Percentiles rank a stretch among this genome's conserved stretches.
phyloP scores from a whole-genome alignment of 1,140 invertebrate genomes.

The Trachymyrmex cornetzi region DNA sequence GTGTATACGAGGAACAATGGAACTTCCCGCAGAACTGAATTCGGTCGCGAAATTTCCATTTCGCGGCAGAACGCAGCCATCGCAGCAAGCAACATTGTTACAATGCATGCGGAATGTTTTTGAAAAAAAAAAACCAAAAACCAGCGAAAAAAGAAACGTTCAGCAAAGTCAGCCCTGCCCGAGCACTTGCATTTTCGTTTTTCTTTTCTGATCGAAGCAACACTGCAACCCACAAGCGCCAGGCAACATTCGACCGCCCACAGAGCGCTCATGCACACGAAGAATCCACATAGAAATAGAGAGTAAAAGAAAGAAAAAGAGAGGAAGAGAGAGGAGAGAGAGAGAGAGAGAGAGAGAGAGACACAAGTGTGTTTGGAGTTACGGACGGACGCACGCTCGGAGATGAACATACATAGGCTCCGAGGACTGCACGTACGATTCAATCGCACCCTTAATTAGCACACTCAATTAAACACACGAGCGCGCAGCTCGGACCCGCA shows the following conservation, averaged over 20 bases:
- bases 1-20: neutral
- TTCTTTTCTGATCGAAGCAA: slow-evolving; percentile 8
- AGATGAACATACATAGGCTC: slow-evolving; percentile 15
- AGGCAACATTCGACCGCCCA: slow-evolving; percentile 23
- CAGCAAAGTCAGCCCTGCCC: slow-evolving; percentile 22
- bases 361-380: neutral
- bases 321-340: neutral
- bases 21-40: slow-evolving; percentile 7
- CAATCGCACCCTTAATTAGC: slow-evolving; percentile 82
- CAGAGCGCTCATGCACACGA: neutral
- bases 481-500: slow-evolving; percentile 51
- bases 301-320: neutral
- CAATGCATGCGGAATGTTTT: slow-evolving; percentile 19
- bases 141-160: slow-evolving; percentile 21
- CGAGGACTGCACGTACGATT: slow-evolving; percentile 60
- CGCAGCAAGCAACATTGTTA: slow-evolving; percentile 5
- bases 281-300: neutral
- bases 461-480: slow-evolving; percentile 76
- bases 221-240: slow-evolving; percentile 36
- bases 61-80: neutral
- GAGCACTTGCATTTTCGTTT: slow-evolving; percentile 29
- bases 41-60: neutral
- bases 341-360: neutral
- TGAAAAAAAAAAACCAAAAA: neutral
- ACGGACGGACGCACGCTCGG: slow-evolving; percentile 29